phyloP scores from a whole-genome alignment of 2,888 invertebrate species.

The Leptogaster cylindrica region DNA sequence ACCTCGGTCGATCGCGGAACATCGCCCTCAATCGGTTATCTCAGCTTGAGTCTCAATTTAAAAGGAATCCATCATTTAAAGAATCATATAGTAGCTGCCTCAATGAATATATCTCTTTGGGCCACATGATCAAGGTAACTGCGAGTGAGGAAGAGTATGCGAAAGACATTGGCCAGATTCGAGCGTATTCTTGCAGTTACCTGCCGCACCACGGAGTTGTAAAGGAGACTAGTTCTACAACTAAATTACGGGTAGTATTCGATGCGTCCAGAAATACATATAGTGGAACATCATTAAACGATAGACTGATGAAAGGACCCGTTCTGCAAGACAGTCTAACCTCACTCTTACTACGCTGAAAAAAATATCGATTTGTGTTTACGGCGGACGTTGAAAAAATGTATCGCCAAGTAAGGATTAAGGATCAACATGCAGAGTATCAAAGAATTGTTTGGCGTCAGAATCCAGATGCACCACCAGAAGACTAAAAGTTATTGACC shows the following conservation, averaged over 20 bases:
- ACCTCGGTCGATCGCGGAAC: not conserved
- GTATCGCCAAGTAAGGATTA: not conserved
- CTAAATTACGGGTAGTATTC: constrained; percentile 34
- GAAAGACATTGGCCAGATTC: not conserved
- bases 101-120: constrained; percentile 47
- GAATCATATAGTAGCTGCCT: constrained; percentile 46
- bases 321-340: constrained; percentile 47
- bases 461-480: constrained; percentile 10
- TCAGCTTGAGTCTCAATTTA: constrained; percentile 5
- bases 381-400: constrained; percentile 50
- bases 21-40: not conserved
- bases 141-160: not conserved
- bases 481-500: constrained; percentile 37
- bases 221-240: constrained; percentile 1
- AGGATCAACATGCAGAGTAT: constrained; percentile 27
- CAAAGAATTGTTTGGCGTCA: constrained; percentile 47
- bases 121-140: constrained; percentile 46
- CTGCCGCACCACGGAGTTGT: constrained; percentile 20
- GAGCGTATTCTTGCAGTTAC: constrained; percentile 2
- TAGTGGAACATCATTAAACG: constrained; percentile 18
- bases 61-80: not conserved
- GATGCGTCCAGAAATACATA: constrained; percentile 17
- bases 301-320: constrained; percentile 48
- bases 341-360: not conserved
- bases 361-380: constrained; percentile 39